Conservation (phyloP, 2,113 vertebrate species). For the Lepus europaeus region DNA sequence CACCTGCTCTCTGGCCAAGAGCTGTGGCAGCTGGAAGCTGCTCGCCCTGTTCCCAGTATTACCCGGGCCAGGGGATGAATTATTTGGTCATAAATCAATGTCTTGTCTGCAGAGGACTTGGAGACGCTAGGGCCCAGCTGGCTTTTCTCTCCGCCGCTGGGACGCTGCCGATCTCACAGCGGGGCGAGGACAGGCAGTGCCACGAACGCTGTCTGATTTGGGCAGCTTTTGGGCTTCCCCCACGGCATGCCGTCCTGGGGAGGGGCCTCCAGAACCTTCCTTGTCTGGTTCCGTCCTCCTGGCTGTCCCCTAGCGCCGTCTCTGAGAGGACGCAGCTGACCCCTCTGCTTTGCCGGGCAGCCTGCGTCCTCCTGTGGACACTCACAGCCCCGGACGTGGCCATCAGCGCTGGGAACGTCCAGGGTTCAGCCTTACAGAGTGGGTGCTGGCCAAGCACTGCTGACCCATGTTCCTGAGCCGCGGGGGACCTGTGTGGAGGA, state of each 20-base stretch:
- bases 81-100: background rate
- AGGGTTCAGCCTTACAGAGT: background rate
- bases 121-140: background rate
- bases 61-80: background rate
- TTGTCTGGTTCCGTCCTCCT: background rate
- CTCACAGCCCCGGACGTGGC: background rate
- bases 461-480: background rate
- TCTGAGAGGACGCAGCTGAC: background rate
- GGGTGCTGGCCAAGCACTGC: background rate
- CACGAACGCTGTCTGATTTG: background rate
- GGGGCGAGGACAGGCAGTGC: background rate
- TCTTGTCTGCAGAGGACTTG: background rate
- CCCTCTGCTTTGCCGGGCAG: background rate
- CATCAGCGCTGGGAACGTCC: background rate
- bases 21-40: background rate
- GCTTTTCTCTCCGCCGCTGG: background rate
- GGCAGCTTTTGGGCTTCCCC: background rate
- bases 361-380: background rate
- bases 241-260: background rate
- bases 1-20: conserved; percentile 22
- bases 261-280: background rate
- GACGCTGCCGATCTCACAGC: background rate
- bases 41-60: background rate
- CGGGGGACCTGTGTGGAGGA: background rate
- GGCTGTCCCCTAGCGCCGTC: background rate